These are phyloP conservation scores for Corythaixoides concolor DNA, from an alignment of 2,113 vertebrate genomes.

Conservation along the genomic window DNA sequence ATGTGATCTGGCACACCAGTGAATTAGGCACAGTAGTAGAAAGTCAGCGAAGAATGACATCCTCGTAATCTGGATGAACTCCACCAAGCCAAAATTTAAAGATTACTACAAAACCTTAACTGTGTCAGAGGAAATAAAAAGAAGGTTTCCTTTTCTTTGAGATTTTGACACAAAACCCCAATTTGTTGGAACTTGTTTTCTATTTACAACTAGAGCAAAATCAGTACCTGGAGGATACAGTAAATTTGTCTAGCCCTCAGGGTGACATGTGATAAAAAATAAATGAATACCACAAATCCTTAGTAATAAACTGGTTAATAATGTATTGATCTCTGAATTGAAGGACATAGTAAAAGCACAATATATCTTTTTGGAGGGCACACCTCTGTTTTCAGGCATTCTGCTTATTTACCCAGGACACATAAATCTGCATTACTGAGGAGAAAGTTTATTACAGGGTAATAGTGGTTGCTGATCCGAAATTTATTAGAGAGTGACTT, in stretches of 20 bases:
- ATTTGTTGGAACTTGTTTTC: background rate
- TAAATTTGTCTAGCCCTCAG: background rate
- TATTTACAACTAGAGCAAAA: background rate
- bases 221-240: background rate
- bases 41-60: background rate
- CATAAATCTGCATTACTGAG: background rate
- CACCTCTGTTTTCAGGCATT: background rate
- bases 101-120: background rate
- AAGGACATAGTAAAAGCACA: background rate
- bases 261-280: background rate
- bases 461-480: background rate
- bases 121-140: background rate
- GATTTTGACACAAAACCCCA: background rate
- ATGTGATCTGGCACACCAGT: background rate
- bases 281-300: conserved; percentile 41
- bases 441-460: background rate
- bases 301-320: conserved; percentile 30
- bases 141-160: background rate
- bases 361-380: background rate
- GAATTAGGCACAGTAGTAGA: background rate
- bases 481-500: background rate
- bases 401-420: background rate
- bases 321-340: conserved; percentile 19
- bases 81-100: background rate
- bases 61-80: background rate